Base-by-base conservation (phyloP, 1,140 invertebrate species). In the Heterodera schachtii region DNA sequence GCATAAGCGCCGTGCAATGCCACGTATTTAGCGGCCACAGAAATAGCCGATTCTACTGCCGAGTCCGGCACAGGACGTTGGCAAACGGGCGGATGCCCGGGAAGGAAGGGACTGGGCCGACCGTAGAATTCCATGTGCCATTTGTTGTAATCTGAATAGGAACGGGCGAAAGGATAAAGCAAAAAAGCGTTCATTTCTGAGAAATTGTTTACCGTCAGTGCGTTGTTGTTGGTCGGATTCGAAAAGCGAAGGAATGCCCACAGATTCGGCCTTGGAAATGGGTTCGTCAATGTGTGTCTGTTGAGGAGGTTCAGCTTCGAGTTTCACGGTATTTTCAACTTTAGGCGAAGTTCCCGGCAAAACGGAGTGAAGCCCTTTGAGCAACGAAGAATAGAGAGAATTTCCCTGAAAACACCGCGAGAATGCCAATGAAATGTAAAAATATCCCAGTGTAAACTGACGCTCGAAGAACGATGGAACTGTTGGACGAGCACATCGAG, bases 91-190 rank as follows among this genome's bases (percentile, higher is more conserved):
- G 82, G 82, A 46, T 73, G 73, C 31, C 41, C 49, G 41, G 82
- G 82, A 70, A 83, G 76, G 69, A 83, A 83, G n/a, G 82, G 82
- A 49, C 82, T 84, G 8, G 74, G 81, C 6, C 82, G 83, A 9
- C 82, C 82, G 67, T 83, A 83, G 73, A 83, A 83, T 60, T 83
- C 82, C 41, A 80, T 47, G 67, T 83, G 82, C 82, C 82, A 83
- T 21, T 46, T n/a, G 41, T 78, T 84, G 49, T 83, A 83, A 21
- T 83, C 77, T 78, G 19, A 16, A 49, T 4, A 46, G 43, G 70
- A 73, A 64, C 2, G 57, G 41, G 49, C 8, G 64, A 21, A 6
- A 73, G 41, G 21, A 9, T 49, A 41, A 74, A 21, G 7, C 11
- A 47, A 74, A 74, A 16, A 21, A 11, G 8, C 11, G 43, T 44